A percentile compares a stretch with the other conserved stretches of the same genome.
These are phyloP conservation scores for Dromas ardeola DNA, from an alignment of 2,113 vertebrate genomes.

Conservation along the genomic window DNA sequence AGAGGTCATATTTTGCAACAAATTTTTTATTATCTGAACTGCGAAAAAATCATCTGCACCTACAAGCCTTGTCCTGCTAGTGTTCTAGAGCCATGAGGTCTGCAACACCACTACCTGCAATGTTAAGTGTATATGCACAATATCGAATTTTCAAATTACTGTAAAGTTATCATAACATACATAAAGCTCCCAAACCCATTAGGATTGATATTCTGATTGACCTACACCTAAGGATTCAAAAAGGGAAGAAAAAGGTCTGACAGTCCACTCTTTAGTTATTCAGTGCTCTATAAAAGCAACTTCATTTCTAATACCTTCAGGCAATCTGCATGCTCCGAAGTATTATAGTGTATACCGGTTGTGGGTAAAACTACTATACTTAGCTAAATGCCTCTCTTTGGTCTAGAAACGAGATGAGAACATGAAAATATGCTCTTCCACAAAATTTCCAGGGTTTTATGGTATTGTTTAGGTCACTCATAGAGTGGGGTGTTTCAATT, in stretches of 20 bases:
- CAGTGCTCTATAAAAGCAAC: not conserved
- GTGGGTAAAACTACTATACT: not conserved
- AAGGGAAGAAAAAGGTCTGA: not conserved
- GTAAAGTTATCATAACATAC: not conserved
- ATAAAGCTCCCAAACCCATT: not conserved
- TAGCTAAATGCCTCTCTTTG: not conserved
- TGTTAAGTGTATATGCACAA: not conserved
- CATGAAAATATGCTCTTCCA: not conserved
- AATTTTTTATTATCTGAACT: not conserved
- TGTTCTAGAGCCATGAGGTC: not conserved
- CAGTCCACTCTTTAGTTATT: not conserved
- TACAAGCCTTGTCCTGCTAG: not conserved
- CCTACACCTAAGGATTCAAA: not conserved
- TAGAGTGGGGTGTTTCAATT: not conserved
- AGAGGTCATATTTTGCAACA: not conserved
- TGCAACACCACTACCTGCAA: not conserved
- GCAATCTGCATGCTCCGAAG: not conserved
- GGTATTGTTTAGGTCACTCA: not conserved
- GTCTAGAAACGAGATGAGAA: not conserved
- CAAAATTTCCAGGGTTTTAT: not conserved
- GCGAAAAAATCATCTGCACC: not conserved
- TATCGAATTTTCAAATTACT: not conserved
- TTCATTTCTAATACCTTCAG: not conserved
- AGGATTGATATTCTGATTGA: not conserved
- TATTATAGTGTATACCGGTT: not conserved